Conservation (phyloP, 2,888 invertebrate genomes). For the Amiota communis region DNA sequence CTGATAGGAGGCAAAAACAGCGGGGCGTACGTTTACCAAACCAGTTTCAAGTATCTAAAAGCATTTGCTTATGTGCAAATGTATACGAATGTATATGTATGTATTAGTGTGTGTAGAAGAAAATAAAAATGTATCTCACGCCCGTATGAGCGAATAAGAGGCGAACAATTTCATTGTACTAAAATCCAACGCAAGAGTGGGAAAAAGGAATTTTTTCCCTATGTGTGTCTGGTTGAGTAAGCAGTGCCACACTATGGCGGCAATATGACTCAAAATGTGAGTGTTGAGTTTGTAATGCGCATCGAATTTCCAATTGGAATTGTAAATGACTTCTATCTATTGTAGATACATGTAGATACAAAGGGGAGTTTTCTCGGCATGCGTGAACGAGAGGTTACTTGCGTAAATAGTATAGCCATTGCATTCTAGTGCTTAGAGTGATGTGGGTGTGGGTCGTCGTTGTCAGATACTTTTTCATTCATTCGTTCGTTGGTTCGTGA, state of each 20-base stretch:
- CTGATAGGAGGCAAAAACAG: neutral
- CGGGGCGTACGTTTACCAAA: slow-evolving; percentile 49
- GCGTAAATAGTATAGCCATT: slow-evolving; percentile 43
- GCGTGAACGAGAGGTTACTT: slow-evolving; percentile 50
- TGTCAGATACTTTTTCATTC: slow-evolving; percentile 42
- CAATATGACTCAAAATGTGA: slow-evolving; percentile 40
- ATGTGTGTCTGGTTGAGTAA: slow-evolving; percentile 38
- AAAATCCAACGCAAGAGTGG: slow-evolving; percentile 18
- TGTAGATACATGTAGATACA: neutral
- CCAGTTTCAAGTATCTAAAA: slow-evolving; percentile 54
- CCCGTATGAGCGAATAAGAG: slow-evolving; percentile 14
- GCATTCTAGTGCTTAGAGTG: slow-evolving; percentile 46
- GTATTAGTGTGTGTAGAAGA: slow-evolving; percentile 29
- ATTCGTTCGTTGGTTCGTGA: no score
- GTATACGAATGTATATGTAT: slow-evolving; percentile 39
- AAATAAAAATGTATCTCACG: slow-evolving; percentile 13
- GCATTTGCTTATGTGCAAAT: neutral
- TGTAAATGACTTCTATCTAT: neutral
- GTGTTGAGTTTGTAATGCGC: slow-evolving; percentile 22
- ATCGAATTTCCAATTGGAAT: slow-evolving; percentile 54
- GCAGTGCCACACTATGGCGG: slow-evolving; percentile 31
- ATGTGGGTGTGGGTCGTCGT: slow-evolving; percentile 40
- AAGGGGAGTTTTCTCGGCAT: slow-evolving; percentile 43
- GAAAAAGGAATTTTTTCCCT: slow-evolving; percentile 18
- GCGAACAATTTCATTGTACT: neutral